Evolutionary conservation across 2,888 invertebrate genomes (phyloP).

Genomic region (Rapana venosa): DNA sequence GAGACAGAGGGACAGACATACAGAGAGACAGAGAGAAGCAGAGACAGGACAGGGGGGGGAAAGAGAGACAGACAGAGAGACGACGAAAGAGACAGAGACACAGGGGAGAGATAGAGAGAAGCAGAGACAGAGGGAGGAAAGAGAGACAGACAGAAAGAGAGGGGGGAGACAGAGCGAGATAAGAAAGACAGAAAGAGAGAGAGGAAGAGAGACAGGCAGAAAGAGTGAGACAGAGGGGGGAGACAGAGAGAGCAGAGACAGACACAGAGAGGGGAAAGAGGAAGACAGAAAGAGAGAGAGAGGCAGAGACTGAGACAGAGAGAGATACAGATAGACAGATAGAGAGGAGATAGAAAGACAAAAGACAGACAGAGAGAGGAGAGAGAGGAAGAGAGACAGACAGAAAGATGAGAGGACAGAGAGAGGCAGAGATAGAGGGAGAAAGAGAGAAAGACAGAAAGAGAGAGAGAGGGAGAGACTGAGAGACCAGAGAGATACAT

Average conservation of each 20-base stretch:
- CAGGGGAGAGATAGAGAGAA: background rate
- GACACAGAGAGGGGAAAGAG: background rate
- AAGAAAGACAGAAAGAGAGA: too few species aligned
- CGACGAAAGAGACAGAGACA: too few species aligned
- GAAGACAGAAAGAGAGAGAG: conserved; percentile 3
- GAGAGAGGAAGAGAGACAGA: background rate
- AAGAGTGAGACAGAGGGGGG: too few species aligned
- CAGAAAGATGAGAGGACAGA: background rate
- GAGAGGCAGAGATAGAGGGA: background rate
- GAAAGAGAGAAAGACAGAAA: background rate
- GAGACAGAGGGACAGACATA: too few species aligned
- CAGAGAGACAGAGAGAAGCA: too few species aligned
- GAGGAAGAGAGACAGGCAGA: too few species aligned
- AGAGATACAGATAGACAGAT: background rate
- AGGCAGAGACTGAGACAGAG: background rate
- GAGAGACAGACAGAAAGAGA: too few species aligned
- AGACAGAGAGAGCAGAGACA: background rate
- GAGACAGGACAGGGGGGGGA: too few species aligned
- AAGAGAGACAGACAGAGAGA: too few species aligned
- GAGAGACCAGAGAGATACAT: too few species aligned
- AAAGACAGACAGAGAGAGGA: background rate
- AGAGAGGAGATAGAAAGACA: background rate
- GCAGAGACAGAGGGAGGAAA: background rate
- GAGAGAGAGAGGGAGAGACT: background rate
- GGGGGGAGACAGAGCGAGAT: too few species aligned